phyloP scores from a whole-genome alignment of 2,888 invertebrate species.

The Petrolisthes cinctipes region DNA sequence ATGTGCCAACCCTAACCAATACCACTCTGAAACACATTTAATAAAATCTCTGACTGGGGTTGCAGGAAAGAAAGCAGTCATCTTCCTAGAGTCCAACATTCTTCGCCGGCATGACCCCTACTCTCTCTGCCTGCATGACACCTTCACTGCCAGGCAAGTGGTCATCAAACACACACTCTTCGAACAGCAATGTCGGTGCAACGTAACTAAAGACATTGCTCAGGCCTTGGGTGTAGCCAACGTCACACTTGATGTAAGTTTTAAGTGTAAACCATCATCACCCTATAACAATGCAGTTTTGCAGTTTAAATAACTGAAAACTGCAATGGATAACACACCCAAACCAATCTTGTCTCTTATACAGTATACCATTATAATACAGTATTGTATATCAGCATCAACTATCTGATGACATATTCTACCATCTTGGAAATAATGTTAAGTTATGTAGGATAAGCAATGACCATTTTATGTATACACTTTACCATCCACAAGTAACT shows the following conservation, averaged over 20 bases:
- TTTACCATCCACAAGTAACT: too few species aligned
- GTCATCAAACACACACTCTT: conserved; percentile 37
- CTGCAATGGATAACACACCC: too few species aligned
- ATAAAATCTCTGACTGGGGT: not conserved
- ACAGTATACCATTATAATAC: too few species aligned
- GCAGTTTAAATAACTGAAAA: too few species aligned
- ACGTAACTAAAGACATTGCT: conserved; percentile 28
- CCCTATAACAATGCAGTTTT: too few species aligned
- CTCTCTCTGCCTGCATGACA: conserved; percentile 34
- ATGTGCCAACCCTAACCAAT: not conserved
- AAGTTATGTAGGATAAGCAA: too few species aligned
- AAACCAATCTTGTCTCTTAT: too few species aligned
- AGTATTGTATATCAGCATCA: too few species aligned
- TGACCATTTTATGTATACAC: too few species aligned
- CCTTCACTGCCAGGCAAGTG: conserved; percentile 7
- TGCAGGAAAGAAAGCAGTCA: conserved; percentile 27
- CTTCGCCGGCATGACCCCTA: conserved; percentile 19
- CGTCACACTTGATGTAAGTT: conserved; percentile 17
- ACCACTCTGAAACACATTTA: not conserved
- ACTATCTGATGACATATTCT: not conserved
- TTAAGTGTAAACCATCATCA: too few species aligned
- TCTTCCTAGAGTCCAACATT: conserved; percentile 35
- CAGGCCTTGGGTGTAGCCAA: conserved; percentile 17
- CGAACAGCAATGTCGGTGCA: conserved; percentile 39
- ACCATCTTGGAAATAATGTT: not conserved